phyloP scores from a whole-genome alignment of 2,888 invertebrate genomes.

The Crocallis elinguaria region DNA sequence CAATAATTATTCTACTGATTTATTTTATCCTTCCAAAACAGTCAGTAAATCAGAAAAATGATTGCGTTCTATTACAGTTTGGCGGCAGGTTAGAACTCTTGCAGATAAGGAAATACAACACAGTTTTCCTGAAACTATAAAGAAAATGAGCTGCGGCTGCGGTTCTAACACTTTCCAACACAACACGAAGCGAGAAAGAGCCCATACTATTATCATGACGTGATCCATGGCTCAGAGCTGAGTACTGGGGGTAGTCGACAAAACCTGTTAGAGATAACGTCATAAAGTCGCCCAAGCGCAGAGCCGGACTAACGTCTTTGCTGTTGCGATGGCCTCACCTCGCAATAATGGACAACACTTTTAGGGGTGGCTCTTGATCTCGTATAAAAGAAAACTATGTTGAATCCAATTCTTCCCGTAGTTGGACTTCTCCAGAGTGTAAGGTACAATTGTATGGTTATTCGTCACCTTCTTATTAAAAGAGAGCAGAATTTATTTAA shows the following conservation, averaged over 20 bases:
- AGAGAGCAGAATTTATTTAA: too few species aligned
- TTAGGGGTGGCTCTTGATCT: slow-evolving; percentile 33
- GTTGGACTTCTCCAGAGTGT: neutral
- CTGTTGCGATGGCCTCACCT: slow-evolving; percentile 74
- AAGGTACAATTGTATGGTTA: too few species aligned
- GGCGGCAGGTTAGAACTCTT: too few species aligned
- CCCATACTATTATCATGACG: slow-evolving; percentile 13
- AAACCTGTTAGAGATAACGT: slow-evolving; percentile 84
- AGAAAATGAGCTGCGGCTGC: too few species aligned
- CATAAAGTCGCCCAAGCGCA: slow-evolving; percentile 81
- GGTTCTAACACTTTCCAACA: neutral
- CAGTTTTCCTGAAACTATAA: too few species aligned
- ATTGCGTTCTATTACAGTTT: too few species aligned
- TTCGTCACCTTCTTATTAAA: too few species aligned
- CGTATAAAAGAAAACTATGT: slow-evolving; percentile 1
- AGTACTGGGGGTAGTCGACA: slow-evolving; percentile 60
- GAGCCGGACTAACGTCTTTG: slow-evolving; percentile 82
- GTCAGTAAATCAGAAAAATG: neutral
- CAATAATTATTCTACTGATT: too few species aligned
- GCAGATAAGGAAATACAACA: too few species aligned
- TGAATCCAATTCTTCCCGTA: neutral
- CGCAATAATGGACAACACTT: slow-evolving; percentile 76
- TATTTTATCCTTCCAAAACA: too few species aligned
- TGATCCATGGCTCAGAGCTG: slow-evolving; percentile 25
- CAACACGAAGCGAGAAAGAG: neutral